phyloP scores from a whole-genome alignment of 2,113 vertebrate genomes.

The Ctenomys sociabilis region DNA sequence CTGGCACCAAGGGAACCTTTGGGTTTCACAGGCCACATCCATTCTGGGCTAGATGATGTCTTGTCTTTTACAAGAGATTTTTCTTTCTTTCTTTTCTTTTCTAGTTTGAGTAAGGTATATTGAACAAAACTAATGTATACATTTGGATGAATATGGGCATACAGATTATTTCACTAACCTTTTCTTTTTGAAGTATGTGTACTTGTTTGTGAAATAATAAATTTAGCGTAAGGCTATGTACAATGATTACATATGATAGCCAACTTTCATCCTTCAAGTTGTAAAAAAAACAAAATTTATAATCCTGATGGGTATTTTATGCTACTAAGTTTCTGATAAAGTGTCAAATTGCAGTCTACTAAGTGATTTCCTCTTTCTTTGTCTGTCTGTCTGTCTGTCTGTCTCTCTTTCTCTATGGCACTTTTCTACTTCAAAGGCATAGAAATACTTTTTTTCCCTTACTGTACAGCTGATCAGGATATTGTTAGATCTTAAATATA shows the following conservation, averaged over 20 bases:
- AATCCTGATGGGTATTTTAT: neutral
- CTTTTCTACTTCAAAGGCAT: neutral
- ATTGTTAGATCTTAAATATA: neutral
- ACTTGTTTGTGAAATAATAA: constrained; percentile 8
- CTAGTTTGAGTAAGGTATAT: neutral
- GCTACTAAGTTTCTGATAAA: neutral
- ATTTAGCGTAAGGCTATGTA: neutral
- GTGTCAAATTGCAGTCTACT: neutral
- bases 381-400: too few relatives aligned
- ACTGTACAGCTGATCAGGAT: neutral
- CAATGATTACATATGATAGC: neutral
- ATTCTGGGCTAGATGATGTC: neutral
- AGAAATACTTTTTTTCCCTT: neutral
- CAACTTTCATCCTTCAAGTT: neutral
- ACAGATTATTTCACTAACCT: neutral
- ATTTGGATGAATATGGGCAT: neutral
- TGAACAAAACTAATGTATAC: neutral
- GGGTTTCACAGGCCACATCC: neutral
- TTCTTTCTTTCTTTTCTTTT: neutral
- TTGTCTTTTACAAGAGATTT: neutral
- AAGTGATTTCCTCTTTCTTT: neutral
- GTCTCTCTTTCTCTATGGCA: too few relatives aligned
- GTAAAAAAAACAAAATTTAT: neutral
- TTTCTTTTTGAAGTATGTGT: constrained; percentile 19
- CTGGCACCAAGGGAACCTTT: neutral